phyloP scores from a whole-genome alignment of 2,113 vertebrate genomes.

The Anas platyrhynchos region DNA sequence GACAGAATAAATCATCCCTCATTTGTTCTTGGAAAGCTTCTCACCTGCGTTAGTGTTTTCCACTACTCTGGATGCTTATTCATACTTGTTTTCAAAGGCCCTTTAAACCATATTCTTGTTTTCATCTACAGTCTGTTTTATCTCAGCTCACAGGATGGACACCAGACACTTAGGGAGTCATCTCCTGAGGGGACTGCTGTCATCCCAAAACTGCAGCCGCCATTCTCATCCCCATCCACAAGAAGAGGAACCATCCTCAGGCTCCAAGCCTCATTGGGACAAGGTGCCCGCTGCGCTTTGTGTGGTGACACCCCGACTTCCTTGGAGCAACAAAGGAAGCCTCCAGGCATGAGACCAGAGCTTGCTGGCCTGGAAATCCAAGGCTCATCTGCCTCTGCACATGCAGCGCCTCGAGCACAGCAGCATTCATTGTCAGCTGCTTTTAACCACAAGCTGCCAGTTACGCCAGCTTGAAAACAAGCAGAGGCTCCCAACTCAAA shows the following conservation, averaged over 20 bases:
- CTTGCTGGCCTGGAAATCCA: background rate
- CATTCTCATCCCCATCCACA: background rate
- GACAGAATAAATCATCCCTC: background rate
- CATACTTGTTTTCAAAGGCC: background rate
- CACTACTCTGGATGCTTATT: background rate
- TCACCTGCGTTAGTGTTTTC: background rate
- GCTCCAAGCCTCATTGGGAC: background rate
- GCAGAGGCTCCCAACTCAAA: fast-evolving
- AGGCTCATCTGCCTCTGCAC: fast-evolving
- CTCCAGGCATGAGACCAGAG: background rate
- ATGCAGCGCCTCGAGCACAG: background rate
- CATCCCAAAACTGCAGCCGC: background rate
- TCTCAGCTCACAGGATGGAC: background rate
- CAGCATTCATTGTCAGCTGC: fast-evolving
- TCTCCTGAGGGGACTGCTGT: too few species aligned
- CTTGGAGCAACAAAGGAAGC: background rate
- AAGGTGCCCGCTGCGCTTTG: background rate
- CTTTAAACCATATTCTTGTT: background rate
- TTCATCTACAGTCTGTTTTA: background rate
- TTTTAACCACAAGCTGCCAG: background rate
- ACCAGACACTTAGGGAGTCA: too few species aligned
- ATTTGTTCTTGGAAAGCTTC: background rate
- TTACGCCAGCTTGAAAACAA: background rate
- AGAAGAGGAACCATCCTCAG: background rate
- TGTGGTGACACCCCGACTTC: fast-evolving